Percentiles rank a stretch among this genome's conserved stretches.
These are phyloP conservation scores for Dinomys branickii DNA, from an alignment of 2,113 vertebrate genomes.

Conservation along the genomic window DNA sequence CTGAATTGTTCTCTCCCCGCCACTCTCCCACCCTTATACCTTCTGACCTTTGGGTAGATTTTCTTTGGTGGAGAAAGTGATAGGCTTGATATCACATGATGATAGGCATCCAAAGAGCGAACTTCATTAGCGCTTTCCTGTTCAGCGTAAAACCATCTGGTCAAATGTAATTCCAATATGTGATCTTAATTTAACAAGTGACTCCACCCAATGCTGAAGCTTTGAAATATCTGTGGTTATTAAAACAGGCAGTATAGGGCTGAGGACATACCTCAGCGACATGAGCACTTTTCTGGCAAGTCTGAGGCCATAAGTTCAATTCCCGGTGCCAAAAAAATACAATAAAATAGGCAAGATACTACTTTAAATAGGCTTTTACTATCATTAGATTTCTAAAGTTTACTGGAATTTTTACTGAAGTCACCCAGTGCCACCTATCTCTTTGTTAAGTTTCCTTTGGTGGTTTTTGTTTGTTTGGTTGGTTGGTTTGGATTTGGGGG, in stretches of 20 bases:
- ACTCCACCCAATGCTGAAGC: conserved; percentile 35
- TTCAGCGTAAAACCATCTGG: conserved; percentile 36
- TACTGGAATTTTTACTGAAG: conserved; percentile 20
- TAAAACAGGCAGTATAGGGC: conserved; percentile 56
- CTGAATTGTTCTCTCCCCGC: background rate
- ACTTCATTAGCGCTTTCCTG: conserved; percentile 56
- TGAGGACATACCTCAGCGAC: too few species aligned
- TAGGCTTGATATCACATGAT: conserved; percentile 53
- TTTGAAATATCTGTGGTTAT: conserved; percentile 53
- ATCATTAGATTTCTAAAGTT: background rate
- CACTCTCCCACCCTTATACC: background rate
- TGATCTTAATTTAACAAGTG: conserved; percentile 58
- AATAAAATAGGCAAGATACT: too few species aligned
- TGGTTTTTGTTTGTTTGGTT: background rate
- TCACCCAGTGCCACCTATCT: background rate
- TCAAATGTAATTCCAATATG: conserved; percentile 59
- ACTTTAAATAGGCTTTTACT: conserved; percentile 55
- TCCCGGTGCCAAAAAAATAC: too few species aligned
- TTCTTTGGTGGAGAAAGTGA: conserved; percentile 70
- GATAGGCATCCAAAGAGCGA: conserved; percentile 65
- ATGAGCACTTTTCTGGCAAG: too few species aligned
- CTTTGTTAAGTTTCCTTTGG: background rate
- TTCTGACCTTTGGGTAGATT: conserved; percentile 57
- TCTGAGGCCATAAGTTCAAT: too few species aligned
- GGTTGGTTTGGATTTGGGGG: background rate